Evolutionary conservation across 1,140 invertebrate species (phyloP).

Genomic region (Drosophila littoralis): DNA sequence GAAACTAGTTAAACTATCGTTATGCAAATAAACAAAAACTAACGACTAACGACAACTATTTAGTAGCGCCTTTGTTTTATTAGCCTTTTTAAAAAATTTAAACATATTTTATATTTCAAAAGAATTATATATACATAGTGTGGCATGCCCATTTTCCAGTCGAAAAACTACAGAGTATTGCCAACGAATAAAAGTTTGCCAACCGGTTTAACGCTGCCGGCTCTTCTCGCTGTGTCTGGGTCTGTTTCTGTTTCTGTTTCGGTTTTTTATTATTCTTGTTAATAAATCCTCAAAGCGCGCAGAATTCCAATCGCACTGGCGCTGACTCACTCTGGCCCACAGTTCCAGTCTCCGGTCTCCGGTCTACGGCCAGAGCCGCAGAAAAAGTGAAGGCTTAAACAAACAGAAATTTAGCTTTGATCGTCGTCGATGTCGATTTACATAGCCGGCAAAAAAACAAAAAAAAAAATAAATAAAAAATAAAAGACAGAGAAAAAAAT

Average conservation of each 20-base stretch:
- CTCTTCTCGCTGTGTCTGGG: constrained; percentile 37
- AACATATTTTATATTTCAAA: no score
- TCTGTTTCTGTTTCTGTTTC: constrained; percentile 52
- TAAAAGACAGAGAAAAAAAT: constrained; percentile 30
- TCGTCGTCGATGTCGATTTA: constrained; percentile 48
- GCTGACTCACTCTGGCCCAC: constrained; percentile 59
- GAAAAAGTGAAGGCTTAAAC: constrained; percentile 74
- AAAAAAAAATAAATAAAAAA: constrained; percentile 19
- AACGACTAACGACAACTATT: no score
- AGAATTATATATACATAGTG: no score
- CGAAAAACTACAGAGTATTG: neutral
- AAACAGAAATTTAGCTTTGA: constrained; percentile 61
- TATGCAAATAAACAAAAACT: no score
- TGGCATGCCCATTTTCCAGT: neutral
- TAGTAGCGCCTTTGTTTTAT: no score
- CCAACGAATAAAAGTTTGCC: constrained; percentile 25
- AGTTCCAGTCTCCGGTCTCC: constrained; percentile 21
- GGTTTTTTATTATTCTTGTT: constrained; percentile 79
- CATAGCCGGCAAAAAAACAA: constrained; percentile 38
- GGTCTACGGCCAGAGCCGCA: constrained; percentile 27
- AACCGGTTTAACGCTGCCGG: constrained; percentile 65
- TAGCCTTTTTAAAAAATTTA: no score
- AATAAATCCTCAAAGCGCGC: constrained; percentile 82
- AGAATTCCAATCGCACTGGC: constrained; percentile 71
- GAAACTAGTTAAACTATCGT: no score